Conservation (phyloP, 2,888 invertebrate species). For the Lepidochrysops patricia region DNA sequence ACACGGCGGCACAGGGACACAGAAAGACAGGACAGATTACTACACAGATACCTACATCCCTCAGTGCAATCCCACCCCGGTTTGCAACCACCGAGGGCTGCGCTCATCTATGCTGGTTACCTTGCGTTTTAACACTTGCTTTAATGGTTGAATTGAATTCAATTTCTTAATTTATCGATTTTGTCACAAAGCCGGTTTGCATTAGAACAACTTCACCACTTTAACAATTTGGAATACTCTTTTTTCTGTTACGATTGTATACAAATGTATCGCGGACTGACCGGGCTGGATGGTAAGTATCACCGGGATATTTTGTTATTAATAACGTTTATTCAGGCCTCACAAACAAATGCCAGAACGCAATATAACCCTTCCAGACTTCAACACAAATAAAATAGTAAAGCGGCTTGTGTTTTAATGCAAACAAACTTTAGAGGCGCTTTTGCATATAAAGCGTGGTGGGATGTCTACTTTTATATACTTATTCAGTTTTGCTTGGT, state of each 20-base stretch:
- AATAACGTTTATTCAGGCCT: conserved; percentile 39
- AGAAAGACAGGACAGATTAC: conserved; percentile 79
- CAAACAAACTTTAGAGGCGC: conserved; percentile 75
- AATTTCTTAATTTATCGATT: conserved; percentile 35
- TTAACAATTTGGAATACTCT: conserved; percentile 23
- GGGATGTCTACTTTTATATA: conserved; percentile 72
- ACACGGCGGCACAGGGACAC: conserved; percentile 81
- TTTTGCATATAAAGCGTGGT: conserved; percentile 75
- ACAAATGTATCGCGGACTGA: conserved; percentile 20
- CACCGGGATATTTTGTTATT: conserved; percentile 43
- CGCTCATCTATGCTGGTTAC: conserved; percentile 69
- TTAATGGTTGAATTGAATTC: conserved; percentile 38
- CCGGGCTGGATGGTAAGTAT: conserved; percentile 55
- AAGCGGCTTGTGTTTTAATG: conserved; percentile 75
- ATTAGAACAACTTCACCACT: conserved; percentile 70
- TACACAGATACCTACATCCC: conserved; percentile 76
- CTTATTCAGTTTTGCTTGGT: conserved; percentile 71
- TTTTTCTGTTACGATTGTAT: conserved; percentile 21
- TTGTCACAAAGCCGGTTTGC: conserved; percentile 65
- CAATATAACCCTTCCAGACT: conserved; percentile 74
- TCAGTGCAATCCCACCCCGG: conserved; percentile 73
- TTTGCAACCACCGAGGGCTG: conserved; percentile 60
- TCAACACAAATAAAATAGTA: conserved; percentile 71
- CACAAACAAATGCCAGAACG: conserved; percentile 70
- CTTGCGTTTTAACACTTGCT: conserved; percentile 70